Conservation (phyloP, 2,797 vertebrate genomes). For the Coreius guichenoti region DNA sequence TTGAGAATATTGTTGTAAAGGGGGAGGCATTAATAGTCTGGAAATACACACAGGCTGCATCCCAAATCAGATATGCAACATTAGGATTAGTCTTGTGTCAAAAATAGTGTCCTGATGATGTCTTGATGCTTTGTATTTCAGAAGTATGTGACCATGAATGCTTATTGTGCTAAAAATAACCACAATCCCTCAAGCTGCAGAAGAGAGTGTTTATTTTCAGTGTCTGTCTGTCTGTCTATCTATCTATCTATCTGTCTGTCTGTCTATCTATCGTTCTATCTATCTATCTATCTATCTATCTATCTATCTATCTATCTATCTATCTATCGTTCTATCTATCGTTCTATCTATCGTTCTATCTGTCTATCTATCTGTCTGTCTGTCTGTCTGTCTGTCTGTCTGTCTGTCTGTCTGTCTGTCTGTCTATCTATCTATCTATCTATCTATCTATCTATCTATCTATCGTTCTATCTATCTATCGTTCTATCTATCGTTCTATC, state of each 20-base stretch:
- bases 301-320: neutral
- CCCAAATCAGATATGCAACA: neutral
- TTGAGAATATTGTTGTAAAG: constrained; percentile 57
- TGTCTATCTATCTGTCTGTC: neutral
- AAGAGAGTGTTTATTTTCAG: neutral
- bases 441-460: no score
- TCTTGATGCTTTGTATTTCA: neutral
- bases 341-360: no score
- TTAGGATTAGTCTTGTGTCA: constrained; percentile 1
- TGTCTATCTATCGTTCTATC: neutral
- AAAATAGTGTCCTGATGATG: neutral
- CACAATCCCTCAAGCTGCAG: neutral
- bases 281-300: neutral
- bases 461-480: neutral
- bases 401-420: no score
- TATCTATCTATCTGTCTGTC: neutral
- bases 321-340: no score
- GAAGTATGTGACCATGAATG: neutral
- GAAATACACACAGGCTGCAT: constrained; percentile 3
- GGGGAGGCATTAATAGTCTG: neutral
- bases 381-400: no score
- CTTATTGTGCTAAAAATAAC: neutral
- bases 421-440: neutral
- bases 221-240: neutral
- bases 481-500: no score